These are phyloP conservation scores for Apamea epomidion DNA, from an alignment of 2,888 invertebrate species.

Conservation along the genomic window DNA sequence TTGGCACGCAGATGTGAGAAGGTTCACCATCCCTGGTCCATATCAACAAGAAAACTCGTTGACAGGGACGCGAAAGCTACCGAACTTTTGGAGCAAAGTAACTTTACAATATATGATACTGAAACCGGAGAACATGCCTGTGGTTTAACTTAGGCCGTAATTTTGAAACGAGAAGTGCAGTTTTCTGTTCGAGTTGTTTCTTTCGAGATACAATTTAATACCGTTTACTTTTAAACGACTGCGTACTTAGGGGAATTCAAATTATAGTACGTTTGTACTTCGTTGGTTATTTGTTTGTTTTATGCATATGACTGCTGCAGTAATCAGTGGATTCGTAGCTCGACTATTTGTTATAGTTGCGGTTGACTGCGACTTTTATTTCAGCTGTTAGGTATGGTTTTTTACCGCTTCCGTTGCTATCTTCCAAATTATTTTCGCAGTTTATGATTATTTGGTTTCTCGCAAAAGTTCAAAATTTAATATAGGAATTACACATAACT, in stretches of 20 bases:
- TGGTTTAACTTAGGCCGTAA: constrained; percentile 62
- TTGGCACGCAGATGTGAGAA: neutral
- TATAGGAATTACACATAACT: neutral
- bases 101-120: constrained; percentile 71
- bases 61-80: constrained; percentile 51
- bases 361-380: constrained; percentile 7
- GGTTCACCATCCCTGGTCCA: constrained; percentile 7
- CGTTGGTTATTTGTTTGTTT: constrained; percentile 31
- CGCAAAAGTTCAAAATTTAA: neutral
- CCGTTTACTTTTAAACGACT: constrained; percentile 40
- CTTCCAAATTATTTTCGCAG: neutral
- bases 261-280: constrained; percentile 6
- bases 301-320: constrained; percentile 19
- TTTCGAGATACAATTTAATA: constrained; percentile 42
- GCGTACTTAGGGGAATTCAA: constrained; percentile 26
- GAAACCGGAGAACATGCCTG: constrained; percentile 57
- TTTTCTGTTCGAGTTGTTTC: constrained; percentile 42
- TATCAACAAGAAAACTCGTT: constrained; percentile 49
- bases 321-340: constrained; percentile 27
- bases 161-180: constrained; percentile 61
- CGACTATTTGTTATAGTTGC: constrained; percentile 8
- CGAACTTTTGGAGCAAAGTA: constrained; percentile 46
- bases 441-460: neutral
- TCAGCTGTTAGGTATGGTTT: neutral
- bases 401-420: neutral